Percentiles rank a stretch among this genome's conserved stretches.
Evolutionary conservation across 2,888 invertebrate species (phyloP).

Genomic region (Serripes groenlandicus): DNA sequence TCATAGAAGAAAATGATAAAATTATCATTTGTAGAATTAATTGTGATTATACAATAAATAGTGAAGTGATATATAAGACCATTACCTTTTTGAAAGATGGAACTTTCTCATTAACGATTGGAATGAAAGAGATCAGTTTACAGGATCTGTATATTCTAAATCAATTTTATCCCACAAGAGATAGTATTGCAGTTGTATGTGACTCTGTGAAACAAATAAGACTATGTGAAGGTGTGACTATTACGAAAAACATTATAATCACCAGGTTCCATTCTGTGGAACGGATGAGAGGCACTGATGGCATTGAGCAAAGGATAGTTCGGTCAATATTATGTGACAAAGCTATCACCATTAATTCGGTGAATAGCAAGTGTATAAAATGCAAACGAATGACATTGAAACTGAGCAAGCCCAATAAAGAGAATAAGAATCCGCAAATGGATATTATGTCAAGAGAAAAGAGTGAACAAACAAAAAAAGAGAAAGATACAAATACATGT

Average conservation of each 20-base stretch:
- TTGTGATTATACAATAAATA: constrained; percentile 14
- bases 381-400: constrained; percentile 36
- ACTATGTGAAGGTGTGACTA: constrained; percentile 33
- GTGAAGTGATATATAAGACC: constrained; percentile 7
- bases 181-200: constrained; percentile 27
- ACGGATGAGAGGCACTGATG: background rate
- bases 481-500: constrained; percentile 10
- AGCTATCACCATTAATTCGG: background rate
- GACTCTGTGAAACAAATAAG: constrained; percentile 2
- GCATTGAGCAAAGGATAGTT: background rate
- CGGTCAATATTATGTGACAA: constrained; percentile 22
- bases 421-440: background rate
- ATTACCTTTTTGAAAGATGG: too few relatives aligned
- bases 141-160: background rate
- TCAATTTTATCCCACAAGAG: constrained; percentile 22
- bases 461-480: constrained; percentile 12
- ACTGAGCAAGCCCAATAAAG: background rate
- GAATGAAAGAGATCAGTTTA: constrained; percentile 20
- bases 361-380: constrained; percentile 8
- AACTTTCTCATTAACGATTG: too few relatives aligned
- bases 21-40: constrained; percentile 2
- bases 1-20: constrained; percentile 11
- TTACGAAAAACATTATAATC: constrained; percentile 15
- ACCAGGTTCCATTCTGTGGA: constrained; percentile 32
- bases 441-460: too few relatives aligned